Percentiles rank a stretch among this genome's conserved stretches.
Evolutionary conservation across 2,797 vertebrate genomes (phyloP).

Genomic region (Botia almorhae): DNA sequence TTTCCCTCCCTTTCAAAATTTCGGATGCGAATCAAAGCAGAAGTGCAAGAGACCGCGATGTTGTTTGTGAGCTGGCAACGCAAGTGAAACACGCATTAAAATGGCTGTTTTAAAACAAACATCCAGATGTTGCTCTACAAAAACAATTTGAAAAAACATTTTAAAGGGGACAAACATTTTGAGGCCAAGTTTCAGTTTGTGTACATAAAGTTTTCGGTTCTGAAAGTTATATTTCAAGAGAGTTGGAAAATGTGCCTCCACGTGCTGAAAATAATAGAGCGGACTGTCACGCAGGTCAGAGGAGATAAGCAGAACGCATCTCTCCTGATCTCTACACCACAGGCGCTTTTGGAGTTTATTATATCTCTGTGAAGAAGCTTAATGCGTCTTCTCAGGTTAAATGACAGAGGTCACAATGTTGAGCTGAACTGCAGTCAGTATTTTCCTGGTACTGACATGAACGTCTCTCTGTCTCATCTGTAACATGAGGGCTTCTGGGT

Average conservation of each 20-base stretch:
- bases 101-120: no score
- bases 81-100: background rate
- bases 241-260: no score
- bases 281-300: no score
- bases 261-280: background rate
- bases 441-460: constrained; percentile 8
- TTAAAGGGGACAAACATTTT: no score
- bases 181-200: no score
- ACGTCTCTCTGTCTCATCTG: background rate
- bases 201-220: no score
- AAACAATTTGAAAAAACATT: no score
- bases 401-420: constrained; percentile 25
- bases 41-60: background rate
- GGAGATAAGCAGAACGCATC: background rate
- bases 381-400: constrained; percentile 18
- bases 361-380: background rate
- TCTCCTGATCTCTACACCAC: background rate
- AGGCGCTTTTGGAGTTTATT: background rate
- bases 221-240: no score
- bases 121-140: no score
- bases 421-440: background rate
- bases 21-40: constrained; percentile 6
- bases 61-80: constrained; percentile 15
- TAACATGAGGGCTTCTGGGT: background rate
- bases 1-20: background rate